Evolutionary conservation across 2,797 vertebrate genomes (phyloP), one percentile per base, ranked within the genome.

Genomic region (Malacoctenus gilli): DNA sequence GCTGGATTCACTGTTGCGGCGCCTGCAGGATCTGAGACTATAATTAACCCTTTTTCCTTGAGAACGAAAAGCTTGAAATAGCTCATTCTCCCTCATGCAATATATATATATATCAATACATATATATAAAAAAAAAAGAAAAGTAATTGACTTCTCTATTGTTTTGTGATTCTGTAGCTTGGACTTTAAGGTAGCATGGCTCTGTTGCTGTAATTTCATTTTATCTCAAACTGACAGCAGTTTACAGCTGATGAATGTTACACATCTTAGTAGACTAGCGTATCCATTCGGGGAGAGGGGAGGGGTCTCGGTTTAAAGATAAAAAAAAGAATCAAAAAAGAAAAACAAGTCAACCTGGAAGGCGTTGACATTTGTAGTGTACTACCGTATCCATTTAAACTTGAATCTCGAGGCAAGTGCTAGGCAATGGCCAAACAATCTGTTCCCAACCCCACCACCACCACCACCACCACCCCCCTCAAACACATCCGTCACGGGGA

Each of bases 171-270:
- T 89, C 87, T 80, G 88, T 94, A 95, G 95, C 94, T 93, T 95
- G 93, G 94, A 94, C 94, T 96, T 96, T 96, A 96, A 97, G 95
- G 95, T 96, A 96, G 95, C 94, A 96, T 96, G 95, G 95, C 94
- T 95, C 92, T 92, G 79, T 94, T 92, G 92, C 91, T 94, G 91
- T 94, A 86, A 75, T 93, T 90, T 91, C 75, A 70, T 87, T 89
- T 91, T 67, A 86, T 92, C 80, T 85, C 75, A 85, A 87, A 90
- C 93, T 91, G 91, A 92, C 94, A 91, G 94, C 94, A 92, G 86
- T 91, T 86, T 92, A 90, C 91, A 89, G 92, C 94, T 93, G 92
- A 92, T 95, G 95, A 95, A 92, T 94, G 95, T 95, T 83, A 93
- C 91, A 91, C 95, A 95, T 94, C 93, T 93, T 90, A 91, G 91